Conservation (phyloP, 2,113 vertebrate species). For the pig (Sus scrofa) region DNA sequence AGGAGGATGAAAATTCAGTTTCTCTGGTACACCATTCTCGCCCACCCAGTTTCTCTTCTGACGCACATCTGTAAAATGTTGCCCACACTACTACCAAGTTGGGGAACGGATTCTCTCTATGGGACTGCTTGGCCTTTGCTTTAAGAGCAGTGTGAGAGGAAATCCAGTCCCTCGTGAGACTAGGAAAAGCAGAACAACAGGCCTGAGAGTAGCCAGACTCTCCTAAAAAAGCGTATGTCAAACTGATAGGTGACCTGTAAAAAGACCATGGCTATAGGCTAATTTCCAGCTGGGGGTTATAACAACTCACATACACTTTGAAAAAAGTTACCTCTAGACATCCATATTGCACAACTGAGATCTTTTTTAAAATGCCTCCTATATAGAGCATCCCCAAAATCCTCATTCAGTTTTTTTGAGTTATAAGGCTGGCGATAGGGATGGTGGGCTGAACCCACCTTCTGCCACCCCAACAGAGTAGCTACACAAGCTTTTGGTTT, state of each 20-base stretch:
- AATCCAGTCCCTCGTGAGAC: background rate
- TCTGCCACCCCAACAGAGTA: background rate
- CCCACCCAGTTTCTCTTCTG: background rate
- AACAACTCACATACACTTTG: background rate
- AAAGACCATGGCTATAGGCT: background rate
- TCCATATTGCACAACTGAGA: background rate
- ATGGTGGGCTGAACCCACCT: background rate
- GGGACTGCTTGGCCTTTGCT: background rate
- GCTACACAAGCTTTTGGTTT: background rate
- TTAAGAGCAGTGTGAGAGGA: constrained; percentile 36
- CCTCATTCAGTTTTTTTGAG: background rate
- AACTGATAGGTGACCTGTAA: background rate
- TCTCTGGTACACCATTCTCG: background rate
- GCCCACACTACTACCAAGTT: background rate
- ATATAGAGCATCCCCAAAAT: background rate
- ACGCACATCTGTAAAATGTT: background rate
- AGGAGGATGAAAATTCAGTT: background rate
- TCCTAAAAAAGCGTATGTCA: background rate
- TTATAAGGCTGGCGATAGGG: background rate
- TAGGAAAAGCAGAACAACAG: constrained; percentile 13
- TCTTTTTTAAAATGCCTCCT: background rate
- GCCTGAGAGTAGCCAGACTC: background rate
- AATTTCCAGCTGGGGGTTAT: background rate
- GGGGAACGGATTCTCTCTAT: background rate
- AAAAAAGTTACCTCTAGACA: background rate